A percentile compares a stretch with the other conserved stretches of the same genome.
Conservation (phyloP, 2,113 vertebrate genomes). For the Progne subis region DNA sequence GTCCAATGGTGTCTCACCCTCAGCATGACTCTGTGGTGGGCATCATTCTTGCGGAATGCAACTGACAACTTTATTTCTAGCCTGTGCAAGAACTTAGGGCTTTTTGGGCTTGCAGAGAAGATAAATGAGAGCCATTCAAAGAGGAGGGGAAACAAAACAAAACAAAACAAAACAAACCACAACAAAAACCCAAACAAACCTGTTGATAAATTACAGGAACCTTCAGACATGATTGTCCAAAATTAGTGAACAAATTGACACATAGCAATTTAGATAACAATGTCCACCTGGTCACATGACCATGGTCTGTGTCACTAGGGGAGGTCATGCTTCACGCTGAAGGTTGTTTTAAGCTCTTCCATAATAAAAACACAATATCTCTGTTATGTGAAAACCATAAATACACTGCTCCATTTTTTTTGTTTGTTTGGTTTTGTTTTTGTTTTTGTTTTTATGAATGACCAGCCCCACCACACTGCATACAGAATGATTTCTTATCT, state of each 20-base stretch:
- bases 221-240: background rate
- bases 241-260: conserved; percentile 13
- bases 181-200: too few species aligned
- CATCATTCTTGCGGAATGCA: background rate
- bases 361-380: background rate
- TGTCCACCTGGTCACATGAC: background rate
- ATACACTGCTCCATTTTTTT: background rate
- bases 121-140: background rate
- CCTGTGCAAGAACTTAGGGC: background rate
- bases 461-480: background rate
- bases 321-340: background rate
- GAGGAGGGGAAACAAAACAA: background rate
- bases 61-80: background rate
- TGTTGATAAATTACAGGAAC: conserved; percentile 1
- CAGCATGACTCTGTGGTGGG: background rate
- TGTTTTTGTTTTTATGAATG: background rate
- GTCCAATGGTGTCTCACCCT: background rate
- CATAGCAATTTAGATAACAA: background rate
- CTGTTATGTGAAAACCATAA: background rate
- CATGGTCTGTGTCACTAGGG: background rate
- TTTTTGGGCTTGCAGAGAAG: background rate
- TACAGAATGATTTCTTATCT: background rate
- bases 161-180: too few species aligned
- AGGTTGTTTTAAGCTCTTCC: background rate
- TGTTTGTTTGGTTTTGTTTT: too few species aligned